A percentile compares a stretch with the other conserved stretches of the same genome.
These are phyloP conservation scores for Pogonocherus hispidulus DNA, from an alignment of 2,888 invertebrate species.

Conservation along the genomic window DNA sequence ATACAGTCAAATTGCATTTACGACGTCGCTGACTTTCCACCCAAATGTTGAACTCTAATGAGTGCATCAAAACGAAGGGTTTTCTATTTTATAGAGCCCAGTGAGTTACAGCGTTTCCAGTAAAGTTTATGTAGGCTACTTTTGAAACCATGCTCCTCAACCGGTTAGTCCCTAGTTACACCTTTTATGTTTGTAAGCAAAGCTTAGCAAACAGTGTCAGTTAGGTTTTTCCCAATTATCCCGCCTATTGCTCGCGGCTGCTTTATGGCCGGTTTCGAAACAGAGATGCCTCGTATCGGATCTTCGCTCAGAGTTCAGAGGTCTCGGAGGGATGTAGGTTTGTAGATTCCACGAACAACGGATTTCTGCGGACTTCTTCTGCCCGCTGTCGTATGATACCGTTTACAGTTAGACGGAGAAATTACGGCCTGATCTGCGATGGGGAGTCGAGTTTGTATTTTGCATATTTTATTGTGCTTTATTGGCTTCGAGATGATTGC, in stretches of 20 bases:
- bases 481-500: constrained; percentile 24
- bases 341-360: constrained; percentile 56
- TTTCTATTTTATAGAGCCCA: no score
- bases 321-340: constrained; percentile 57
- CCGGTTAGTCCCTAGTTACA: no score
- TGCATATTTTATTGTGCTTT: constrained; percentile 24
- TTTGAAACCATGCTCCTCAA: no score
- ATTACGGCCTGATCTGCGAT: constrained; percentile 20
- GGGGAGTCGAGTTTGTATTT: constrained; percentile 9
- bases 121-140: no score
- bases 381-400: constrained; percentile 51
- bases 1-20: no score
- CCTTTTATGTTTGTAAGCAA: background rate
- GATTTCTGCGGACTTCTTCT: constrained; percentile 53
- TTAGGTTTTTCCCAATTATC: background rate
- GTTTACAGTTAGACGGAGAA: constrained; percentile 44
- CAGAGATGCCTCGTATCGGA: constrained; percentile 32
- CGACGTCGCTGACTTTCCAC: no score
- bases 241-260: constrained; percentile 2
- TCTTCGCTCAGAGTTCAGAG: constrained; percentile 50
- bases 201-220: background rate
- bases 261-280: constrained; percentile 11
- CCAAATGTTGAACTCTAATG: no score
- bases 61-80: no score
- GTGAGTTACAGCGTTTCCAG: no score